Conservation (phyloP, 2,113 vertebrate genomes). For the Nematolebias whitei region DNA sequence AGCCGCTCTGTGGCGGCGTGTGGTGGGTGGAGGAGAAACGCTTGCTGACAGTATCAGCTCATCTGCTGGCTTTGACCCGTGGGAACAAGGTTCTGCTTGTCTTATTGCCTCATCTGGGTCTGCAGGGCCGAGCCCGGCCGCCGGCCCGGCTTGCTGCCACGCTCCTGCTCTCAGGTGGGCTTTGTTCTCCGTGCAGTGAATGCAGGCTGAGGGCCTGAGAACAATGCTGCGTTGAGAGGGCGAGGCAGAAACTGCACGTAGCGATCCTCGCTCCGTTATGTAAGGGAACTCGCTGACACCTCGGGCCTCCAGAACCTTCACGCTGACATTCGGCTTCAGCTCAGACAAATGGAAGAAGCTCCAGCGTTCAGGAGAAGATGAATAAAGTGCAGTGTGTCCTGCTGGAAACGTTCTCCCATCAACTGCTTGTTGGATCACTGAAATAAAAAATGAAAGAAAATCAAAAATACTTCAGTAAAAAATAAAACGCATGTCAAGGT, state of each 20-base stretch:
- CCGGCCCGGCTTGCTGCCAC: constrained; percentile 28
- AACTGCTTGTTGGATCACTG: too few relatives aligned
- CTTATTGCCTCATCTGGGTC: constrained; percentile 70
- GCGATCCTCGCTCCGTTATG: constrained; percentile 45
- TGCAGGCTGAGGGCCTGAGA: constrained; percentile 75
- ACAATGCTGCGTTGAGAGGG: constrained; percentile 71
- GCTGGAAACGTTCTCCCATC: too few relatives aligned
- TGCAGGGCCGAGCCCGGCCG: constrained; percentile 44
- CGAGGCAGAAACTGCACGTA: constrained; percentile 79
- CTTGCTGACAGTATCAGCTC: constrained; percentile 63
- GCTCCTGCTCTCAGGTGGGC: constrained; percentile 64
- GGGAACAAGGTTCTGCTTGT: constrained; percentile 58
- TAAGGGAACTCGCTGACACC: constrained; percentile 56
- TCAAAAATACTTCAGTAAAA: too few relatives aligned
- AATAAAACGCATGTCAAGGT: too few relatives aligned
- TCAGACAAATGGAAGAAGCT: too few relatives aligned
- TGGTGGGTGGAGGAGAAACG: constrained; percentile 47
- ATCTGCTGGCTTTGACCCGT: constrained; percentile 75
- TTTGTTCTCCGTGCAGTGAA: constrained; percentile 68
- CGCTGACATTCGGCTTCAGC: too few relatives aligned
- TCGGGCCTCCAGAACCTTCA: constrained; percentile 12
- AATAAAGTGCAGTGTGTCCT: too few relatives aligned
- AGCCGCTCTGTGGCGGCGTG: constrained; percentile 43
- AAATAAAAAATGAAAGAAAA: too few relatives aligned
- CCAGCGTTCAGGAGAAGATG: too few relatives aligned